Percentiles rank a stretch among this genome's conserved stretches.
phyloP scores from a whole-genome alignment of 2,888 invertebrate genomes.

The Coecobrya sp. region DNA sequence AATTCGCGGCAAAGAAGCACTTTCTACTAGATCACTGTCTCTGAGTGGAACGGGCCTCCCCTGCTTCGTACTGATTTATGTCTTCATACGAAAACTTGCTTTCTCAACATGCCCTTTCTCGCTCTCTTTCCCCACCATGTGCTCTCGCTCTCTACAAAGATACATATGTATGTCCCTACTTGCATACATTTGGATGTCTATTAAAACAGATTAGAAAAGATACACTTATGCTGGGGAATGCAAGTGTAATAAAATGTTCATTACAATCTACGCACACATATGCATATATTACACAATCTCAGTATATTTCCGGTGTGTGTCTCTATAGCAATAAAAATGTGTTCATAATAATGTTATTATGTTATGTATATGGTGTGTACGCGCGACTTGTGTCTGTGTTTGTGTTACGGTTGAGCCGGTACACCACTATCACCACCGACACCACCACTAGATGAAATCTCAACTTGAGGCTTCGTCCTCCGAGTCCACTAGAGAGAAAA shows the following conservation, averaged over 20 bases:
- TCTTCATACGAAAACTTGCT: slow-evolving; percentile 76
- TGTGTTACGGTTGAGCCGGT: slow-evolving; percentile 67
- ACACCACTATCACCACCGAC: slow-evolving; percentile 33
- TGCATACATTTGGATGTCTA: slow-evolving; percentile 24
- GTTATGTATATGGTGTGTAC: neutral
- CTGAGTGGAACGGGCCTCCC: slow-evolving; percentile 74
- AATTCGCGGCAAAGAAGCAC: slow-evolving; percentile 77
- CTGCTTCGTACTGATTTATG: slow-evolving; percentile 80
- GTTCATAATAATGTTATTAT: slow-evolving; percentile 16
- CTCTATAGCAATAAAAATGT: slow-evolving; percentile 9
- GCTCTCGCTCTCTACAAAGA: neutral
- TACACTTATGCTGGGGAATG: neutral
- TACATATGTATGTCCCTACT: neutral
- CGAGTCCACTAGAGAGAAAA: neutral
- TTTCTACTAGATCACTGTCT: slow-evolving; percentile 82
- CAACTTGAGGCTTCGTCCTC: slow-evolving; percentile 41
- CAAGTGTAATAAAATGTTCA: slow-evolving; percentile 30
- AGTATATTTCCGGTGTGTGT: neutral
- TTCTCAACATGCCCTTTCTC: slow-evolving; percentile 60
- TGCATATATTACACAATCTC: neutral
- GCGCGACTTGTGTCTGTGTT: slow-evolving; percentile 32
- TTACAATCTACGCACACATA: slow-evolving; percentile 29
- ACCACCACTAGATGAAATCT: slow-evolving; percentile 38
- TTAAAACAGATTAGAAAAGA: slow-evolving; percentile 3
- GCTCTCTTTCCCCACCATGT: slow-evolving; percentile 25